Conservation (phyloP, 2,113 vertebrate genomes). For the Sterna hirundo region DNA sequence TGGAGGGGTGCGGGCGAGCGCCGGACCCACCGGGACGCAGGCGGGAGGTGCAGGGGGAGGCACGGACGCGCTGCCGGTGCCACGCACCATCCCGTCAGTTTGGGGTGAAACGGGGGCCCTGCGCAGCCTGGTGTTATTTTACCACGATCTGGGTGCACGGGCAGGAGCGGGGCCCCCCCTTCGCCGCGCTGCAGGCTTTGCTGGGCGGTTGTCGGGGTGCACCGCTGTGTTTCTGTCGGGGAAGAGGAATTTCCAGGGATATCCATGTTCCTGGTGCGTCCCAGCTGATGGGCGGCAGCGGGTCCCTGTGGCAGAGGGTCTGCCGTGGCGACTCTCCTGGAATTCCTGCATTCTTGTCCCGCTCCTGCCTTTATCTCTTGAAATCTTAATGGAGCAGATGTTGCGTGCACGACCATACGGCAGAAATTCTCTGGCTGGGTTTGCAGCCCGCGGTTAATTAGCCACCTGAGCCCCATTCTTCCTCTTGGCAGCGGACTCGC, state of each 20-base stretch:
- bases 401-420: not conserved
- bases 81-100: accelerated
- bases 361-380: not conserved
- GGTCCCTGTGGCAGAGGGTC: not conserved
- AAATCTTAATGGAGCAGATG: not conserved
- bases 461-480: constrained; percentile 39
- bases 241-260: not conserved
- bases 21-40: accelerated
- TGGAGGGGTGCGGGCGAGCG: not conserved
- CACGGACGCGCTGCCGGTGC: not conserved
- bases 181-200: not conserved
- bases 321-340: not conserved
- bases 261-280: accelerated
- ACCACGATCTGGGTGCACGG: accelerated
- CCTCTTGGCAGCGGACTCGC: constrained; percentile 3
- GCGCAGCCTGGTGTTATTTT: not conserved
- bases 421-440: not conserved
- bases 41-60: not conserved
- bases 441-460: not conserved
- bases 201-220: not conserved
- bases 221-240: accelerated
- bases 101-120: not conserved
- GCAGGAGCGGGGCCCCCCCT: not conserved
- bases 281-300: not conserved
- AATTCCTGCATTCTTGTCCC: not conserved